phyloP scores from a whole-genome alignment of 2,113 vertebrate genomes.

The Pachypanchax playfairii region DNA sequence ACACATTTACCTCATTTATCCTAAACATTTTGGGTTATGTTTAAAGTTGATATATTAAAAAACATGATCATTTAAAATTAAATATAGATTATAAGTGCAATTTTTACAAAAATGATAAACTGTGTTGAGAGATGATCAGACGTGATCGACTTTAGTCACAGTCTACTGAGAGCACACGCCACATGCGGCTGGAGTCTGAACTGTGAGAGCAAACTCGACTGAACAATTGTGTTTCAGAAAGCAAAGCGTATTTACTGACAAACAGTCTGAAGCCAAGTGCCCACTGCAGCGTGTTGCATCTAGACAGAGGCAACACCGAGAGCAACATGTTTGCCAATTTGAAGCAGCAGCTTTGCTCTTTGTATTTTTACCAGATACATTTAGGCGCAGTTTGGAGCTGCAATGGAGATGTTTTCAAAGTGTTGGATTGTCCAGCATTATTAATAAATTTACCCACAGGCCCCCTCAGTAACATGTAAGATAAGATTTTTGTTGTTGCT shows the following conservation, averaged over 20 bases:
- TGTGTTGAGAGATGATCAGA: not conserved
- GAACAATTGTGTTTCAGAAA: not conserved
- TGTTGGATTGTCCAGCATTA: too few species aligned
- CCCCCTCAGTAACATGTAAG: too few species aligned
- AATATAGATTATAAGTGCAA: not conserved
- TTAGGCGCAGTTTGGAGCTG: not conserved
- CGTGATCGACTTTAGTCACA: not conserved
- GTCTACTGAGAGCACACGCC: not conserved
- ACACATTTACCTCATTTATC: too few species aligned
- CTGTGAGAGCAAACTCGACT: slow-evolving; percentile 7
- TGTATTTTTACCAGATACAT: not conserved
- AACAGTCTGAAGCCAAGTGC: not conserved
- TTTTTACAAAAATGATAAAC: too few species aligned
- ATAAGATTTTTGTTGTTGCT: slow-evolving; percentile 12
- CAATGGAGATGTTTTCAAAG: not conserved
- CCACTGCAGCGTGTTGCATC: not conserved
- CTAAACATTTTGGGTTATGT: not conserved
- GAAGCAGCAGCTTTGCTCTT: not conserved
- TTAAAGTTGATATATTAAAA: not conserved
- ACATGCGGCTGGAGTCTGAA: not conserved
- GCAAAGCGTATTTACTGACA: not conserved
- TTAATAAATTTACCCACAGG: too few species aligned
- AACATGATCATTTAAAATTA: not conserved
- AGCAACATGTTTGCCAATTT: not conserved
- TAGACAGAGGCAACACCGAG: not conserved